Percentiles rank a stretch among this genome's conserved stretches.
Evolutionary conservation across 2,113 vertebrate species (phyloP).

Genomic region (Agapornis roseicollis): DNA sequence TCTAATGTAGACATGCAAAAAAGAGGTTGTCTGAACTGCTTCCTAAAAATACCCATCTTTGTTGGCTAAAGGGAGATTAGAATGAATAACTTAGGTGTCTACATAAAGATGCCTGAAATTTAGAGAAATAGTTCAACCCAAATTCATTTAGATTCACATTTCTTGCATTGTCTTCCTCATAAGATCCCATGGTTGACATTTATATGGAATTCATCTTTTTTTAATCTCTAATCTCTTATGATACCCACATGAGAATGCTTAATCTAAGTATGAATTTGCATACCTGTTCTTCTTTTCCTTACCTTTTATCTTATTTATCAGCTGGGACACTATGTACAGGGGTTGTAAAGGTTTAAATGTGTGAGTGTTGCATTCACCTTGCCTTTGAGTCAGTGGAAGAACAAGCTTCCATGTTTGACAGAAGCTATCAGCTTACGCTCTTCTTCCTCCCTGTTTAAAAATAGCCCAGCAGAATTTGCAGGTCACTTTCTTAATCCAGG

Average conservation of each 20-base stretch:
- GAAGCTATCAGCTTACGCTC: not conserved
- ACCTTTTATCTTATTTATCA: not conserved
- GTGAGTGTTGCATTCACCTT: not conserved
- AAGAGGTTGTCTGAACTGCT: not conserved
- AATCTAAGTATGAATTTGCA: not conserved
- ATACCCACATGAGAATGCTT: not conserved
- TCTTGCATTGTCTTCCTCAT: not conserved
- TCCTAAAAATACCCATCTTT: not conserved
- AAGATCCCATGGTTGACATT: not conserved
- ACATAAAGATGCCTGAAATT: not conserved
- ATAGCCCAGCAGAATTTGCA: not conserved
- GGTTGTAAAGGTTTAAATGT: not conserved
- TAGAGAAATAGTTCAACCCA: not conserved
- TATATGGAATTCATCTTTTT: not conserved
- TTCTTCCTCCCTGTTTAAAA: not conserved
- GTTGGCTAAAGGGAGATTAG: not conserved
- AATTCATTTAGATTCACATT: not conserved
- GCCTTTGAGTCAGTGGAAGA: not conserved
- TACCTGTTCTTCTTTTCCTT: not conserved
- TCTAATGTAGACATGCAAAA: not conserved
- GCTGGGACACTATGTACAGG: fast-evolving
- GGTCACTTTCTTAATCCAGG: not conserved
- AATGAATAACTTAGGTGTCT: not conserved
- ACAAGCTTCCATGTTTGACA: not conserved
- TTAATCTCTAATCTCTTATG: not conserved